These are phyloP conservation scores for Nephrotoma flavescens DNA, from an alignment of 2,888 invertebrate species.

Conservation along the genomic window DNA sequence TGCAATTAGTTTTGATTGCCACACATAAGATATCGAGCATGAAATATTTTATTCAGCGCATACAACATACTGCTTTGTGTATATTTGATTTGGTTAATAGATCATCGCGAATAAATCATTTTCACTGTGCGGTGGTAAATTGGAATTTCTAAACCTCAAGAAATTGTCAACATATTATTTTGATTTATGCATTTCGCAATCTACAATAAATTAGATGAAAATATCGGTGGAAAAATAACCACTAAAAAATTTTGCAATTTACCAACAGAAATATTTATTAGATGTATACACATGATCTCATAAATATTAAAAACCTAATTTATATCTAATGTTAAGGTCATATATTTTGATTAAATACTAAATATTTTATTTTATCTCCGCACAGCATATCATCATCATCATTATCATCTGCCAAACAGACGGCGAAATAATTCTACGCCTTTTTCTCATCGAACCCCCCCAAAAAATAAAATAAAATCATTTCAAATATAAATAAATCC, in stretches of 20 bases:
- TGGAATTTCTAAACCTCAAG: not conserved
- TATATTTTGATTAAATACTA: not conserved
- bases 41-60: not conserved
- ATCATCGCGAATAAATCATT: too few species aligned
- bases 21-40: not conserved
- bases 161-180: not conserved
- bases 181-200: not conserved
- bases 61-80: not conserved
- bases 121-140: not conserved
- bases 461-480: not conserved
- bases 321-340: not conserved
- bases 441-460: not conserved
- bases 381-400: not conserved
- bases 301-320: not conserved
- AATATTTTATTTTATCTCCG: not conserved
- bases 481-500: not conserved
- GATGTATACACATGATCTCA: not conserved
- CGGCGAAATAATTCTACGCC: not conserved
- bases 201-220: too few species aligned
- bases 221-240: too few species aligned
- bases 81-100: too few species aligned
- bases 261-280: not conserved
- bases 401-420: not conserved
- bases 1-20: not conserved
- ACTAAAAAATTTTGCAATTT: not conserved